A percentile compares a stretch with the other conserved stretches of the same genome.
Evolutionary conservation across 2,888 invertebrate species (phyloP).

Genomic region (Schizotus pectinicornis): DNA sequence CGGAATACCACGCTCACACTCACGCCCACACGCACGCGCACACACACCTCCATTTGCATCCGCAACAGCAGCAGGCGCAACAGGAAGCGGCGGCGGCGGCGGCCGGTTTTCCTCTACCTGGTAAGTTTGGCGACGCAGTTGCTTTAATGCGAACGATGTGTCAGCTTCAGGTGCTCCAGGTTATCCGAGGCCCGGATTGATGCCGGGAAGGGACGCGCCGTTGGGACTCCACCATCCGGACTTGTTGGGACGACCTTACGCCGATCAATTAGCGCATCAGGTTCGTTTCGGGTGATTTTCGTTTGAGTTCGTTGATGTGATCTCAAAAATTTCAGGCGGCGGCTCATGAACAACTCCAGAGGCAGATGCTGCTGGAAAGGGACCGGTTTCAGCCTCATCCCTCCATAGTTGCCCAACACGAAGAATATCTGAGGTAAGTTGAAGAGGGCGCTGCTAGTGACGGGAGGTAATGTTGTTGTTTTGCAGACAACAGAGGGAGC

Average conservation of each 20-base stretch:
- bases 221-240: conserved; percentile 78
- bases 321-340: conserved; percentile 67
- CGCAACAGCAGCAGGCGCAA: conserved; percentile 79
- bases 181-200: conserved; percentile 67
- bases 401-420: conserved; percentile 69
- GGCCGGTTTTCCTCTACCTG: conserved; percentile 66
- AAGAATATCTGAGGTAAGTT: conserved; percentile 68
- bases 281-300: conserved; percentile 50
- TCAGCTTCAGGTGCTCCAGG: conserved; percentile 63
- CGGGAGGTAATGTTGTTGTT: background rate
- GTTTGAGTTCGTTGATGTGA: background rate
- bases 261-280: conserved; percentile 80
- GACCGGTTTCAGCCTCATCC: conserved; percentile 74
- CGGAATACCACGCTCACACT: conserved; percentile 91
- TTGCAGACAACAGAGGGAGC: conserved; percentile 75
- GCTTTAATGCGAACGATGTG: conserved; percentile 15
- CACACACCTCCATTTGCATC: conserved; percentile 85
- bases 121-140: conserved; percentile 46
- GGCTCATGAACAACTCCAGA: conserved; percentile 85
- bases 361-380: conserved; percentile 83
- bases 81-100: conserved; percentile 67
- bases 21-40: conserved; percentile 92
- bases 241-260: conserved; percentile 79
- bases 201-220: conserved; percentile 66
- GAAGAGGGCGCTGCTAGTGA: background rate